Conservation (phyloP, 2,888 invertebrate genomes). For the Abscondita cerata region DNA sequence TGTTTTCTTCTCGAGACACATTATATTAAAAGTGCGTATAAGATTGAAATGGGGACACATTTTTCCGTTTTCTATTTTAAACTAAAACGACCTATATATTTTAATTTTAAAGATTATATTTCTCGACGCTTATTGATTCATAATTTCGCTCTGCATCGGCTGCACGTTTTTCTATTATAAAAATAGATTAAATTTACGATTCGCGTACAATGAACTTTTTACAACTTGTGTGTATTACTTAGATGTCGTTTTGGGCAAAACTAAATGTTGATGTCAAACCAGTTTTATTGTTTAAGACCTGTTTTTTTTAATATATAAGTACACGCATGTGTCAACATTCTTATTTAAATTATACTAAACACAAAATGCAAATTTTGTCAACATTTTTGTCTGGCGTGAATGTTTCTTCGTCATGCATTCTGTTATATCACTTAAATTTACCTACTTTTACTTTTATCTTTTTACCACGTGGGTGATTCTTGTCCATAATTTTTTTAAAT, state of each 20-base stretch:
- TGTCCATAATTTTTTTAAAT: no score
- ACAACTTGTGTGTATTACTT: slow-evolving; percentile 24
- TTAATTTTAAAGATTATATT: no score
- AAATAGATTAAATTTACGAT: slow-evolving; percentile 11
- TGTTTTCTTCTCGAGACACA: no score
- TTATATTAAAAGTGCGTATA: no score
- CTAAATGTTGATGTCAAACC: slow-evolving; percentile 26
- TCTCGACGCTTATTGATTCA: no score
- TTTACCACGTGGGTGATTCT: background rate
- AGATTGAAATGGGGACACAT: no score
- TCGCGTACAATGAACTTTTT: slow-evolving; percentile 28
- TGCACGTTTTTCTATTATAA: background rate
- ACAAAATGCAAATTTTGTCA: slow-evolving; percentile 5
- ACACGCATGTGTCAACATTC: slow-evolving; percentile 20
- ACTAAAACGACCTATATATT: no score
- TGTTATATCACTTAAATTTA: background rate
- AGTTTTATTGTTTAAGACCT: slow-evolving; percentile 25
- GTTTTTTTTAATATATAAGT: slow-evolving; percentile 21
- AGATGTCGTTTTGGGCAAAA: slow-evolving; percentile 20
- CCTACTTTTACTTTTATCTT: slow-evolving; percentile 9
- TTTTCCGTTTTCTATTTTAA: no score
- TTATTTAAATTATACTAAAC: slow-evolving; percentile 8
- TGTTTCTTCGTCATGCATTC: no score
- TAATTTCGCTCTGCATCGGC: no score
- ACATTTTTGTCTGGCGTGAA: background rate